These are phyloP conservation scores for Lasioglossum villosulum DNA, from an alignment of 2,888 invertebrate species.

Conservation along the genomic window DNA sequence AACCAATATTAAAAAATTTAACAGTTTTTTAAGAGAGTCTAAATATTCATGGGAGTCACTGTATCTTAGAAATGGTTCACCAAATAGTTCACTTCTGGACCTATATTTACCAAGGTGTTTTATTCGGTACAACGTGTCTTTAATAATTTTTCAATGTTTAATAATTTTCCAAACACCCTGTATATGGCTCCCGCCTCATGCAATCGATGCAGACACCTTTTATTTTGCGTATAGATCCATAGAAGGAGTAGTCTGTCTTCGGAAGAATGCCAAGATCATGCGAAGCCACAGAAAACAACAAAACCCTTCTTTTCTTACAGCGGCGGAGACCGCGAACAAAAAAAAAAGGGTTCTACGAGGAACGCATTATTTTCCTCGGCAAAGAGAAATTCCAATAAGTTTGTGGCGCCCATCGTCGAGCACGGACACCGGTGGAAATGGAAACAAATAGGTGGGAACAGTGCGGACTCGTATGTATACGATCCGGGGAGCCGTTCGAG, in stretches of 20 bases:
- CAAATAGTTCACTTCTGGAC: too few species aligned
- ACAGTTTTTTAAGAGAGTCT: too few species aligned
- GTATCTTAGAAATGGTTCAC: too few species aligned
- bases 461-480: background rate
- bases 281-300: background rate
- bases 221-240: background rate
- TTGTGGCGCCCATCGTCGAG: background rate
- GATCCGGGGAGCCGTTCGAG: background rate
- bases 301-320: background rate
- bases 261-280: background rate
- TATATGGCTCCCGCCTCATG: background rate
- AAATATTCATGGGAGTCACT: too few species aligned
- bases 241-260: background rate
- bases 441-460: conserved; percentile 9
- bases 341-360: background rate
- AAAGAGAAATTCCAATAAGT: background rate
- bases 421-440: background rate
- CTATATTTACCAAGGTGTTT: too few species aligned
- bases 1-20: too few species aligned
- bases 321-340: background rate
- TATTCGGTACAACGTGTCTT: too few species aligned
- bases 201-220: background rate
- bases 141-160: too few species aligned
- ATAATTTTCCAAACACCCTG: background rate
- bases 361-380: background rate